Evolutionary conservation across 2,797 vertebrate species (phyloP).

Genomic region (Oceanodroma leucorhoa): DNA sequence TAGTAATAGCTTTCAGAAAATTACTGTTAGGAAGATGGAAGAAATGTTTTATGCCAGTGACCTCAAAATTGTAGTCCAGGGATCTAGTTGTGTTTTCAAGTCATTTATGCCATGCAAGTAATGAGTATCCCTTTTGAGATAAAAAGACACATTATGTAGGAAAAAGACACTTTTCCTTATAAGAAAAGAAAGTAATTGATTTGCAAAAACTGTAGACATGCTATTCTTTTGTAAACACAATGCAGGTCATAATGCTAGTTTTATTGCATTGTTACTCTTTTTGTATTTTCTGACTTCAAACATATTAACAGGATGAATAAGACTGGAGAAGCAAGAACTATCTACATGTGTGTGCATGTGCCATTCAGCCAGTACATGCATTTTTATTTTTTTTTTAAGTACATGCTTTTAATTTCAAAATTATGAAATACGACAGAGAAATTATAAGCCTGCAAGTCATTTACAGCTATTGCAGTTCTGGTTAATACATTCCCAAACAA

Average conservation of each 20-base stretch:
- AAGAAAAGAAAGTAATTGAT: not conserved
- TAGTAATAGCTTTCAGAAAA: conserved; percentile 26
- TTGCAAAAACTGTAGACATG: not conserved
- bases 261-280: not conserved
- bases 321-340: not conserved
- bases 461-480: not conserved
- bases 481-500: not conserved
- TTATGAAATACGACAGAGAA: not conserved
- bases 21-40: not conserved
- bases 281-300: not conserved
- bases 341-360: not conserved
- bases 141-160: not conserved
- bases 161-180: not conserved
- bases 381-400: not conserved
- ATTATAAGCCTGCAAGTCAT: not conserved
- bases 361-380: not conserved
- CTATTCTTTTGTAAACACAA: not conserved
- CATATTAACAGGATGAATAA: not conserved
- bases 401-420: not conserved
- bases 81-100: conserved; percentile 8
- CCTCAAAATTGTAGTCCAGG: not conserved
- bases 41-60: not conserved
- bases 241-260: not conserved
- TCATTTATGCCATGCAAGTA: not conserved
- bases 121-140: not conserved